Base-by-base conservation (phyloP, 2,888 invertebrate species). In the Amiota minor region DNA sequence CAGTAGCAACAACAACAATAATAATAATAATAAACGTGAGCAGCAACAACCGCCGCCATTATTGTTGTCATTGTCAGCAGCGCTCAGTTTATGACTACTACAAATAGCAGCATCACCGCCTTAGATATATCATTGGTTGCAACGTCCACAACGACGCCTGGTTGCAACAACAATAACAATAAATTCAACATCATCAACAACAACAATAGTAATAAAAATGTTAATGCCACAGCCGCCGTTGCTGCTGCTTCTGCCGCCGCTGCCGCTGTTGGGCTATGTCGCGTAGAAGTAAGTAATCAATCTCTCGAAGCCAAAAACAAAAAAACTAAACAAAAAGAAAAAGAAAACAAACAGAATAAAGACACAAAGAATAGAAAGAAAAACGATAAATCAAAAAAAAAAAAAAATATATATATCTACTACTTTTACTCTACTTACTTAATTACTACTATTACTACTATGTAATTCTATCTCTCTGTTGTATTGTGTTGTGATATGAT, bases 281-380 rank as follows among this genome's bases (percentile, higher is more conserved):
- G 88, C 81, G 82, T 87, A 77, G 87, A 87, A 83, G 87, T 88
- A 88, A 88, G 87, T 88, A 82, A 76, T 16, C 62, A 71, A 23
- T 23, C 23, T 23, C 35, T 35, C 35, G 35, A 35, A 35, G 35
- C 35, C 2, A 35, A 35, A 35, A 35, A 35, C 2, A 35, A 35
- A 35, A 35, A 35, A 35, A 35, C 3, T 3, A 1, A 69, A 18
- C 47, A 55, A 4, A 61, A 10, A 49, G 62, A 56, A 50, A 72
- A n/a, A 62, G 50, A n/a, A 35, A 3, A 35, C n/a, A 35, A 35
- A 35, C 2, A 46, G 65, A 14, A 64, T 46, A 64, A 46, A 35
- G 23, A 49, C 67, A 64, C n/a, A 55, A 49, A 23, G 11, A 72
- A 23, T 10, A 70, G 18, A 72, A 18, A 70, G 49, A 62, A 35